Base-by-base conservation (phyloP, 2,888 invertebrate species). In the Chymomyza fuscimana region DNA sequence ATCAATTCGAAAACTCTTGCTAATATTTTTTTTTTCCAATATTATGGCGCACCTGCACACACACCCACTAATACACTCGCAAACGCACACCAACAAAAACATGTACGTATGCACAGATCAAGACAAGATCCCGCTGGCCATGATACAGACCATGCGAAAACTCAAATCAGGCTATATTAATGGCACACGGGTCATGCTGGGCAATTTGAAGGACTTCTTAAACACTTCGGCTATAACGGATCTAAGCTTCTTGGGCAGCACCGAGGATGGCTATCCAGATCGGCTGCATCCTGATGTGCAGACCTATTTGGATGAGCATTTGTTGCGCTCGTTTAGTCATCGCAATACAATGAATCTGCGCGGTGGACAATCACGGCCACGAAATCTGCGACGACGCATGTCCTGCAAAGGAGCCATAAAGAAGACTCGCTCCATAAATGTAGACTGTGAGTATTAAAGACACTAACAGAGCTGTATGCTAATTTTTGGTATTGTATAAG, bases 201-300 rank as follows among this genome's bases (percentile, higher is more conserved):
- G 99, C n/a, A 96, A 96, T 90, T 93, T 99, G 40, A 96, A 96
- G 77, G 99, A 99, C 81, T 99, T 99, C 91, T 93, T 99, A 70
- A 98, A 96, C 87, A 99, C 99, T 0, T 99, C 99, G 2, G 99
- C 99, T 76, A 97, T 99, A 61, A 98, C 98, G 1, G 98, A 99
- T 92, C 93, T 99, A 80, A 98, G 98, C 92, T 99, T 99, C 90
- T 93, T 99, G 80, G 97, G 97, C 25, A 97, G 97, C 89, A 96
- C 97, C 78, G 98, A 98, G 91, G 97, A 97, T 80, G 98, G 98
- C 32, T 95, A 96, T 90, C 97, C 97, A 10, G 97, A 97, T 88
- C 95, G 95, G 93, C 92, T 94, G 93, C 94, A 96, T 90, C 95
- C 95, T 0, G 95, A 96, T 93, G 97, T 97, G 5, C 96, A 97